These are phyloP conservation scores for Ophion ventricosus DNA, from an alignment of 2,888 invertebrate species.

Conservation along the genomic window DNA sequence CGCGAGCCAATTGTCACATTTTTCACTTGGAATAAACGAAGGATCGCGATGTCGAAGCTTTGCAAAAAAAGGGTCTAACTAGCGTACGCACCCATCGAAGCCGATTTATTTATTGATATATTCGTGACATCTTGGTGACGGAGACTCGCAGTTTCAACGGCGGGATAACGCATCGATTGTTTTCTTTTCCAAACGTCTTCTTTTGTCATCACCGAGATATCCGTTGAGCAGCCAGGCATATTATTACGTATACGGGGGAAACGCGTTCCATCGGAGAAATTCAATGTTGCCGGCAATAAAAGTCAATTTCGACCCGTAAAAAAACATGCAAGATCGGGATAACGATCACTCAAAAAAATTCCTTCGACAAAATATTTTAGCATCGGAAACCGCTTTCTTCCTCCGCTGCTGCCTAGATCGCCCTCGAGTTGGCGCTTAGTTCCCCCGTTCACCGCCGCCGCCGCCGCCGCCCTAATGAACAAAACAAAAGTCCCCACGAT, in stretches of 20 bases:
- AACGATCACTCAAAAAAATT: too few species aligned
- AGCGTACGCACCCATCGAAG: slow-evolving; percentile 66
- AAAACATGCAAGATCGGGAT: too few species aligned
- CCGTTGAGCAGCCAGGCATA: not conserved
- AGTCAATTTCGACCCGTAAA: not conserved
- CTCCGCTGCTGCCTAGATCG: too few species aligned
- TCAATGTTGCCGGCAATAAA: not conserved
- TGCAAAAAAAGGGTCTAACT: not conserved
- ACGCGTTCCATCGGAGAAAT: not conserved
- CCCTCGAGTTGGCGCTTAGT: not conserved
- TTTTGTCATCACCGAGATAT: slow-evolving; percentile 2
- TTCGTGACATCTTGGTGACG: slow-evolving; percentile 66
- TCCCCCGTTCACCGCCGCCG: not conserved
- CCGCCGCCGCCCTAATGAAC: not conserved
- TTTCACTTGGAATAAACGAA: not conserved
- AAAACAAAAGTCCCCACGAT: not conserved
- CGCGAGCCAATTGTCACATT: not conserved
- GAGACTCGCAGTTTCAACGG: slow-evolving; percentile 20
- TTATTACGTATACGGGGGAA: not conserved
- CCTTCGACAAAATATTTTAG: too few species aligned
- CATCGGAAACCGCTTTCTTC: too few species aligned
- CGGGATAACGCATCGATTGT: not conserved
- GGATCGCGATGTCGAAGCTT: not conserved
- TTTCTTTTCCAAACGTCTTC: slow-evolving; percentile 23
- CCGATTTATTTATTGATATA: slow-evolving; percentile 71